A percentile compares a stretch with the other conserved stretches of the same genome.
Conservation (phyloP, 2,113 vertebrate genomes). For the Syngnathus typhle region DNA sequence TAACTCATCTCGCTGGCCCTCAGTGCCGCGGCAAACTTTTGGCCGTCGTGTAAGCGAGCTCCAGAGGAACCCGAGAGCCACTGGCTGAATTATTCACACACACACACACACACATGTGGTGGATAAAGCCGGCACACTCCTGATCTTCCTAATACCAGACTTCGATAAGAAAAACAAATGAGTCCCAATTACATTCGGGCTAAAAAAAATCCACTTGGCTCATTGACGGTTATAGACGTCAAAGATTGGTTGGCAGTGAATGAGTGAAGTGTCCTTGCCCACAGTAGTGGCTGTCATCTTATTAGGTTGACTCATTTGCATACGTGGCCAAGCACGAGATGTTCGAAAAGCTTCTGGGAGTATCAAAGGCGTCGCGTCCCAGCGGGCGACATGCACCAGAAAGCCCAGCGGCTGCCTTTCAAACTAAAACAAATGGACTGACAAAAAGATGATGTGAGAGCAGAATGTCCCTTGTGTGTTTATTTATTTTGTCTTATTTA, state of each 20-base stretch:
- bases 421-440: slow-evolving; percentile 19
- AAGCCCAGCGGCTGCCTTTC: slow-evolving; percentile 18
- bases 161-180: background rate
- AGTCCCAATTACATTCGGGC: background rate
- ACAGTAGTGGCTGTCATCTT: background rate
- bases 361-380: slow-evolving; percentile 33
- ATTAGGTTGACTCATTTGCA: slow-evolving; percentile 30
- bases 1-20: slow-evolving; percentile 13
- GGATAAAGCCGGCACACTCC: background rate
- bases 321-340: slow-evolving; percentile 21
- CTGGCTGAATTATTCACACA: slow-evolving; percentile 50
- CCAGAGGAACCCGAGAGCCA: slow-evolving; percentile 49
- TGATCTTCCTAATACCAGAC: background rate
- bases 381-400: slow-evolving; percentile 22
- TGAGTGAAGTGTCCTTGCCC: background rate
- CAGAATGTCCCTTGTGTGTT: background rate
- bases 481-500: slow-evolving; percentile 11
- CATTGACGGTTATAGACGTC: too few relatives aligned
- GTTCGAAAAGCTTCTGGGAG: slow-evolving; percentile 27
- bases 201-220: too few relatives aligned
- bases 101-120: slow-evolving; percentile 19
- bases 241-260: too few relatives aligned
- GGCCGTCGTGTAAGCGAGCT: slow-evolving; percentile 9
- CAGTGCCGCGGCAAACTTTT: slow-evolving; percentile 6
- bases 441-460: slow-evolving; percentile 22